Evolutionary conservation across 2,113 vertebrate species (phyloP), one percentile per base, ranked within the genome.

Genomic region (Scartelaos histophorus): DNA sequence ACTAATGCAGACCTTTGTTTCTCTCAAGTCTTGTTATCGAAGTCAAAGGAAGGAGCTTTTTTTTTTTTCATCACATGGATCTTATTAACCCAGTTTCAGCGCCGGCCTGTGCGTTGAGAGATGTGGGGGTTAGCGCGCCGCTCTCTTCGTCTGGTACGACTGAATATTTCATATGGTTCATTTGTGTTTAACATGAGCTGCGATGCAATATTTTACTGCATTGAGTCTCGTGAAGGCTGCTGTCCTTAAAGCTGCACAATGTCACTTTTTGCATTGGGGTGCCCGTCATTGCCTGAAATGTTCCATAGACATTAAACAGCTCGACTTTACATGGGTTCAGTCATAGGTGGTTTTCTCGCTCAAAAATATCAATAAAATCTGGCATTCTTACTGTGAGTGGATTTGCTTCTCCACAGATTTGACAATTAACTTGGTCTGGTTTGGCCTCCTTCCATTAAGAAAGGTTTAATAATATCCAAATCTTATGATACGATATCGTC

Each of bases 101-200:
- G 7, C 5, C 19, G 56, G 68, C 71, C 69, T 79, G 46, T 66
- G 56, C 62, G 60, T 70, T 38, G 62, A 24, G 64, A 73, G 70
- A 75, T 29, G 64, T 54, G 65, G 0, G 7, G 68, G 80, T 82
- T 81, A 64, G 73, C 62, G 46, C 68, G 73, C 58, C 16, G 60
- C 70, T 66, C 70, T 56, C 61, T 66, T 81, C 67, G 70, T 71
- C 79, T 67, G 71, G 69, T 76, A 74, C 46, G 38, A 49, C 73
- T 90, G 76, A 89, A 89, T 89, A 85, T 90, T 89, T 90, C 80
- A 90, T 85, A n/a, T 49, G 54, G 13, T 71, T 80, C 60, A 35
- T 47, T 79, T 49, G 54, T 70, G 75, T 70, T 75, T 69, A 79
- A 73, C 62, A 51, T 69, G 64, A 43, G 72, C 72, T 58, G 13